phyloP scores from a whole-genome alignment of 2,888 invertebrate genomes.

The Plebejus melissa region DNA sequence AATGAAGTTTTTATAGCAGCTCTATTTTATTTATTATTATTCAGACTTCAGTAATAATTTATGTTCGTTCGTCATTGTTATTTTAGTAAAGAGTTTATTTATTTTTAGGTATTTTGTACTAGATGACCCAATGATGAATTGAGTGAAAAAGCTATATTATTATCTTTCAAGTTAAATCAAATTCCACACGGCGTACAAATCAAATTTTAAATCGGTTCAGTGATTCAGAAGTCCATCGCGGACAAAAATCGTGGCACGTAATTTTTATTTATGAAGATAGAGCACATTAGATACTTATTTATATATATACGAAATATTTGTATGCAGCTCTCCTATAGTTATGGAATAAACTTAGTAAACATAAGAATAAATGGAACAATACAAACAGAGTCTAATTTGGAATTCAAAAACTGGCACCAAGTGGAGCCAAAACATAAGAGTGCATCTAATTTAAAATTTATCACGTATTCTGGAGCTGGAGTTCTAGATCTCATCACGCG shows the following conservation, averaged over 20 bases:
- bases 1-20: not conserved
- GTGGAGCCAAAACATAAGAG: not conserved
- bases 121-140: too few relatives aligned
- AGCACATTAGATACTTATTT: not conserved
- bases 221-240: too few relatives aligned
- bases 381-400: constrained; percentile 19
- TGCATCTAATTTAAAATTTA: constrained; percentile 26
- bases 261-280: not conserved
- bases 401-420: constrained; percentile 18
- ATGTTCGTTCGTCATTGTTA: not conserved
- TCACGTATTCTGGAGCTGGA: constrained; percentile 22
- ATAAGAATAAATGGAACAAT: not conserved
- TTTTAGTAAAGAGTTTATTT: too few relatives aligned
- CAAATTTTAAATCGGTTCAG: too few relatives aligned
- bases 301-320: not conserved
- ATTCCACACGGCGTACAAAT: too few relatives aligned
- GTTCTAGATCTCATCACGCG: constrained; percentile 23
- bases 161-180: too few relatives aligned
- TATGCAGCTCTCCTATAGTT: not conserved
- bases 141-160: too few relatives aligned
- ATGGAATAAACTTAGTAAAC: not conserved
- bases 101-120: too few relatives aligned
- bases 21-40: not conserved
- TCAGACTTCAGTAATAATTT: not conserved
- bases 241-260: too few relatives aligned